These are phyloP conservation scores for Hydraecia micacea DNA, from an alignment of 2,888 invertebrate species.

Conservation along the genomic window DNA sequence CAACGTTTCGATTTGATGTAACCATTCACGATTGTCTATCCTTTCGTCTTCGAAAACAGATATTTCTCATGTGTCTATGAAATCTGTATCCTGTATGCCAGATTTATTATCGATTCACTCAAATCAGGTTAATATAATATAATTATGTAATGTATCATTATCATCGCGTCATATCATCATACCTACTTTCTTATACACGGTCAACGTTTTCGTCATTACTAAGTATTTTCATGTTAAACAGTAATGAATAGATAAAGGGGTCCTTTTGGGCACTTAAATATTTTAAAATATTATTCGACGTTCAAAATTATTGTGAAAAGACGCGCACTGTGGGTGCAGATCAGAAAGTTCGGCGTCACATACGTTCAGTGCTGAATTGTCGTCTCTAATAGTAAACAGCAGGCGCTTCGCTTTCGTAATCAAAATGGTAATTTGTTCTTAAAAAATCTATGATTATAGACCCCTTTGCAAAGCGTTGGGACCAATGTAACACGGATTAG, in stretches of 20 bases:
- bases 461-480: constrained; percentile 84
- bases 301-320: constrained; percentile 23
- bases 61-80: constrained; percentile 11
- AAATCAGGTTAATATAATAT: constrained; percentile 26
- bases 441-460: constrained; percentile 60
- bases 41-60: constrained; percentile 19
- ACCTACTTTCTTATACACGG: constrained; percentile 56
- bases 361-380: constrained; percentile 24
- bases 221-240: constrained; percentile 71
- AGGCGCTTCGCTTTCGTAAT: constrained; percentile 35
- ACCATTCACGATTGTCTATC: constrained; percentile 19
- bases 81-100: constrained; percentile 12
- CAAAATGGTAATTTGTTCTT: constrained; percentile 40
- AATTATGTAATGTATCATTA: constrained; percentile 48
- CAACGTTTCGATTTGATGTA: constrained; percentile 34
- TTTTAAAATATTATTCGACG: constrained; percentile 53
- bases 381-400: constrained; percentile 17
- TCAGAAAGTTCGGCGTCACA: constrained; percentile 6
- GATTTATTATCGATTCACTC: constrained; percentile 21
- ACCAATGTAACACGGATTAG: constrained; percentile 81
- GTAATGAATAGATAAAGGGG: constrained; percentile 70
- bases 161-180: constrained; percentile 62
- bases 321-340: constrained; percentile 21
- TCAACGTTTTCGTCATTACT: constrained; percentile 61
- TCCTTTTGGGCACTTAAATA: constrained; percentile 60